Percentiles rank a stretch among this genome's conserved stretches.
phyloP scores from a whole-genome alignment of 2,797 vertebrate genomes.

The Hippopotamyrus pictus region DNA sequence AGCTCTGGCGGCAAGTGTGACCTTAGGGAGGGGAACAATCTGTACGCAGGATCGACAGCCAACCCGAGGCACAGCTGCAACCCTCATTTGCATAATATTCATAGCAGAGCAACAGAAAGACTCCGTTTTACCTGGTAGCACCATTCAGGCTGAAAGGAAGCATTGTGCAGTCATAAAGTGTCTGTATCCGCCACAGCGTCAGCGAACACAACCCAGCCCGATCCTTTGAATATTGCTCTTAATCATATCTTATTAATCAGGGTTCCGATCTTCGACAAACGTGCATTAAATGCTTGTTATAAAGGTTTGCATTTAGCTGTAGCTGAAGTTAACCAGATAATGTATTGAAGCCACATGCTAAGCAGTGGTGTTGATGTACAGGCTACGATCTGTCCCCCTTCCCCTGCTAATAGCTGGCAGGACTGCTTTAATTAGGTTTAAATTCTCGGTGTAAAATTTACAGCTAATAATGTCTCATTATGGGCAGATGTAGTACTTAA shows the following conservation, averaged over 20 bases:
- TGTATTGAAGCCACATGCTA: background rate
- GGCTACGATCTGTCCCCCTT: background rate
- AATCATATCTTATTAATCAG: background rate
- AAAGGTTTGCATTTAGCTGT: background rate
- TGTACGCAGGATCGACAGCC: background rate
- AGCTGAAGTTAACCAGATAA: background rate
- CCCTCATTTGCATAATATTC: slow-evolving; percentile 5
- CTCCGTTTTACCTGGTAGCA: background rate
- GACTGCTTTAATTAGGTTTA: slow-evolving; percentile 15
- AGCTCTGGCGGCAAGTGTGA: background rate
- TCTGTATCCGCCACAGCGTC: background rate
- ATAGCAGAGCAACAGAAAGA: background rate
- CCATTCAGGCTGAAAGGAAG: background rate
- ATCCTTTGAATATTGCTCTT: background rate
- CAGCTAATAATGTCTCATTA: slow-evolving; percentile 11
- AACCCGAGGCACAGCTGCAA: background rate
- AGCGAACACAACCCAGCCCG: background rate
- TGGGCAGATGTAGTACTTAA: slow-evolving; percentile 3
- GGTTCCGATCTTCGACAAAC: background rate
- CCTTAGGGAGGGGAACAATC: background rate
- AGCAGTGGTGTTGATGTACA: background rate
- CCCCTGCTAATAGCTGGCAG: background rate
- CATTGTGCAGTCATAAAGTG: background rate
- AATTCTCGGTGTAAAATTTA: slow-evolving; percentile 18
- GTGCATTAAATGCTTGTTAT: background rate